phyloP scores from a whole-genome alignment of 2,888 invertebrate species.

The Physocephala rufipes region DNA sequence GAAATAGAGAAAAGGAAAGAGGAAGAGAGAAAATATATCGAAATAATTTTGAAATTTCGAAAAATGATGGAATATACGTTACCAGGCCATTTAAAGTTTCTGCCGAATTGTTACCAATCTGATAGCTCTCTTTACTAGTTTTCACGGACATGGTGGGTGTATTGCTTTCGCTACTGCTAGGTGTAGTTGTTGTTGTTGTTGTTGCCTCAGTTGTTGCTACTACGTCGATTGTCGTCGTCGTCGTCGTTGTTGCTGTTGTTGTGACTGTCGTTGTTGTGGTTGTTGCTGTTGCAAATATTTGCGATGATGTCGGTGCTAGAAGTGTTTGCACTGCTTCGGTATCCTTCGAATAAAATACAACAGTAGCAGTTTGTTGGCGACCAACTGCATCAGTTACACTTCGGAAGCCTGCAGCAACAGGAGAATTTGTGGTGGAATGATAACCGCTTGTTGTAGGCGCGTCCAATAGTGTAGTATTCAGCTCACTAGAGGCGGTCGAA shows the following conservation, averaged over 20 bases:
- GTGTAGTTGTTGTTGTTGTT: constrained; percentile 39
- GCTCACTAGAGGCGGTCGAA: constrained; percentile 31
- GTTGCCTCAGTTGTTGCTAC: background rate
- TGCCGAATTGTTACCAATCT: constrained; percentile 43
- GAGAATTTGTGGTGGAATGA: constrained; percentile 22
- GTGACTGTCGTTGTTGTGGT: background rate
- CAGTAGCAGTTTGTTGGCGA: constrained; percentile 25
- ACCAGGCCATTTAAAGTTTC: constrained; percentile 46
- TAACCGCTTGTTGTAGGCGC: constrained; percentile 48
- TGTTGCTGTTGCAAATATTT: background rate
- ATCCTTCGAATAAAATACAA: constrained; percentile 26
- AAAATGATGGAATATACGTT: constrained; percentile 1
- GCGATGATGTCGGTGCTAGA: constrained; percentile 12
- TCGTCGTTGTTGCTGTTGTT: background rate
- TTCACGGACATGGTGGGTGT: constrained; percentile 46
- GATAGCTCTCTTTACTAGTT: constrained; percentile 46
- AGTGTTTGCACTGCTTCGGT: background rate
- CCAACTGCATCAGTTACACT: constrained; percentile 40
- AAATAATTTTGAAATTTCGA: background rate
- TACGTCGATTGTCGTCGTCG: background rate
- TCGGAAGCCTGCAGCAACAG: constrained; percentile 38
- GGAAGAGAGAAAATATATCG: background rate
- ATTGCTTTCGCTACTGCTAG: constrained; percentile 18
- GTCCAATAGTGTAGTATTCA: constrained; percentile 45
- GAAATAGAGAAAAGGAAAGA: constrained; percentile 4